Conservation (phyloP, 2,888 invertebrate genomes). For the Liposcelis brunnea region DNA sequence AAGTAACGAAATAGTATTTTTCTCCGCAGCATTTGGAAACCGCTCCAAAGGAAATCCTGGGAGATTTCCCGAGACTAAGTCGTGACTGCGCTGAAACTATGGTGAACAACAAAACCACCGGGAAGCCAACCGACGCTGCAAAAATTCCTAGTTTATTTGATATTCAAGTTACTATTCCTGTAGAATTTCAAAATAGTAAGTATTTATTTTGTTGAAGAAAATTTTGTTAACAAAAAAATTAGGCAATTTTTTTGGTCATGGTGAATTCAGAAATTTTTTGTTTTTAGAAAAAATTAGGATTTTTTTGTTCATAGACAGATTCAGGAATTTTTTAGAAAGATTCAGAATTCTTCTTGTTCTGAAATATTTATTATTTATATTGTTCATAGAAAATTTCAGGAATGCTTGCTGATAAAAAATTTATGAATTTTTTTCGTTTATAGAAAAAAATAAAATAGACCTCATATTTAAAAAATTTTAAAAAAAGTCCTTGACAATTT, state of each 20-base stretch:
- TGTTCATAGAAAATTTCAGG: no score
- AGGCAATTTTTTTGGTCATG: no score
- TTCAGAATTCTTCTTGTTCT: no score
- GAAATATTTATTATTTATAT: no score
- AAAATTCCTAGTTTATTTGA: slow-evolving; percentile 30
- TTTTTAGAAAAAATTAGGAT: no score
- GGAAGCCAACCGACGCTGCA: slow-evolving; percentile 19
- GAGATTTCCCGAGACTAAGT: slow-evolving; percentile 71
- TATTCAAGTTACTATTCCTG: slow-evolving; percentile 23
- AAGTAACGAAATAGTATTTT: slow-evolving; percentile 25
- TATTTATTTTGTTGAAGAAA: neutral
- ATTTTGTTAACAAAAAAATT: no score
- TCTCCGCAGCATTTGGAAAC: slow-evolving; percentile 63
- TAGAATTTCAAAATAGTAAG: slow-evolving; percentile 11
- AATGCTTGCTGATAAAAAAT: no score
- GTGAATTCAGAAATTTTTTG: slow-evolving; percentile 5
- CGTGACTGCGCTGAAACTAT: slow-evolving; percentile 45
- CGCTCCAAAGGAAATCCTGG: slow-evolving; percentile 77
- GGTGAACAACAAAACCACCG: slow-evolving; percentile 23
- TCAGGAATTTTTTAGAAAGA: no score
- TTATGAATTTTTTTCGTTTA: no score
- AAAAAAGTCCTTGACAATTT: neutral
- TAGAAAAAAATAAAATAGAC: neutral
- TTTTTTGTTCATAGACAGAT: no score
- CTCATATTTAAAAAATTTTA: neutral